Conservation (phyloP, 2,113 vertebrate genomes). For the Bucco capensis region DNA sequence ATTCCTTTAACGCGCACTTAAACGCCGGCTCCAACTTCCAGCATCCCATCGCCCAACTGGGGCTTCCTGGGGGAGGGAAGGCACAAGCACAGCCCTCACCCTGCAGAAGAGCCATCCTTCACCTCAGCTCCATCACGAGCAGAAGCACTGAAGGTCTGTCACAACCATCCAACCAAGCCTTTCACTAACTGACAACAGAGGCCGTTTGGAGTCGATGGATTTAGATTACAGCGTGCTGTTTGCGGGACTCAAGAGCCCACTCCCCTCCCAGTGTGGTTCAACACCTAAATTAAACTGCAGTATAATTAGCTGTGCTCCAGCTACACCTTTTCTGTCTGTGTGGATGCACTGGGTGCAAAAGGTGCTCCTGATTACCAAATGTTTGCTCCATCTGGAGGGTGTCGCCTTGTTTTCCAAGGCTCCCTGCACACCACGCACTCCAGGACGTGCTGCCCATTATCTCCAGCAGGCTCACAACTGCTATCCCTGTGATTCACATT, state of each 20-base stretch:
- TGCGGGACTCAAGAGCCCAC: neutral
- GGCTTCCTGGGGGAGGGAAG: neutral
- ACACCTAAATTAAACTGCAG: neutral
- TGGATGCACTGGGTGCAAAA: neutral
- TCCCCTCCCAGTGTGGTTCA: neutral
- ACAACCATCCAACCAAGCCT: neutral
- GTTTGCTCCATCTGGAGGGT: constrained; percentile 32
- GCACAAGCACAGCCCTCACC: neutral
- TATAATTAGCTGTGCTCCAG: neutral
- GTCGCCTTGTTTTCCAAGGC: constrained; percentile 44
- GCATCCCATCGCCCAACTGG: fast-evolving
- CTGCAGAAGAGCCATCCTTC: neutral
- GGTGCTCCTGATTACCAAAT: neutral
- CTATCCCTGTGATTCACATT: constrained; percentile 59
- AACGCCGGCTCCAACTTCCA: neutral
- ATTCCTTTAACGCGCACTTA: neutral
- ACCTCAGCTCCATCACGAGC: neutral
- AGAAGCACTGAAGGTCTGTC: neutral
- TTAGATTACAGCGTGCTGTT: neutral
- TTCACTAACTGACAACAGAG: constrained; percentile 5
- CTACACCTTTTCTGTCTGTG: neutral
- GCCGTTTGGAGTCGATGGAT: neutral
- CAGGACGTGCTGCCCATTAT: constrained; percentile 38
- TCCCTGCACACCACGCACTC: constrained; percentile 39
- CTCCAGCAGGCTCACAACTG: constrained; percentile 43